Evolutionary conservation across 2,797 vertebrate species (phyloP).

Genomic region (Scleropages formosus): DNA sequence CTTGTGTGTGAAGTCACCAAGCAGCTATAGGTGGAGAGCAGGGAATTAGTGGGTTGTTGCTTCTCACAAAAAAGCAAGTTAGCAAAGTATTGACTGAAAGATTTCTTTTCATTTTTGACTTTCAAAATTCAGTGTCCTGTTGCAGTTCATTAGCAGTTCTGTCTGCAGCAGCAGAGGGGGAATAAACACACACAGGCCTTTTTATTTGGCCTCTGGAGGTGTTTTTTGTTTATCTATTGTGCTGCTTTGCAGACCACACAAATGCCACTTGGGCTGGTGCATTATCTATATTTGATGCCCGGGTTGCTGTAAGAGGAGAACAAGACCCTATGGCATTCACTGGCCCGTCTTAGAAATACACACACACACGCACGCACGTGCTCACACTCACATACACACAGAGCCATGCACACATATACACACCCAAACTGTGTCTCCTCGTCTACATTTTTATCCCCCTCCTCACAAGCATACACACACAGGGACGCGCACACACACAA

Average conservation of each 20-base stretch:
- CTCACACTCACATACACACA: conserved; percentile 17
- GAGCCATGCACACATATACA: conserved; percentile 11
- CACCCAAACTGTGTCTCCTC: conserved; percentile 20
- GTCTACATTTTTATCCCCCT: conserved; percentile 32
- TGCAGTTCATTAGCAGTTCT: neutral
- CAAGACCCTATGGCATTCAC: conserved; percentile 45
- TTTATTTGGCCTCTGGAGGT: neutral
- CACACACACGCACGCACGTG: conserved; percentile 5
- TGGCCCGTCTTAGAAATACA: neutral
- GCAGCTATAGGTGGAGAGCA: too few relatives aligned
- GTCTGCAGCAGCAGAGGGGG: neutral
- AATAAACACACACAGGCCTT: neutral
- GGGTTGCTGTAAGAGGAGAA: conserved; percentile 34
- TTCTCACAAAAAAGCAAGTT: too few relatives aligned
- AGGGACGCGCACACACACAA: conserved; percentile 53
- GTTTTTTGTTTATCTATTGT: neutral
- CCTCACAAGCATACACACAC: conserved; percentile 43
- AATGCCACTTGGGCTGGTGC: conserved; percentile 32
- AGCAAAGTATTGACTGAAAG: too few relatives aligned
- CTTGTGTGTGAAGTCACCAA: too few relatives aligned
- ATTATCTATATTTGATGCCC: conserved; percentile 61
- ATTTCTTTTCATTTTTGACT: too few relatives aligned
- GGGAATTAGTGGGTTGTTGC: too few relatives aligned
- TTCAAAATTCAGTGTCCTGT: too few relatives aligned
- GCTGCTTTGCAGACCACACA: conserved; percentile 37